Evolutionary conservation across 2,888 invertebrate genomes (phyloP).

Genomic region (Phalangium opilio): DNA sequence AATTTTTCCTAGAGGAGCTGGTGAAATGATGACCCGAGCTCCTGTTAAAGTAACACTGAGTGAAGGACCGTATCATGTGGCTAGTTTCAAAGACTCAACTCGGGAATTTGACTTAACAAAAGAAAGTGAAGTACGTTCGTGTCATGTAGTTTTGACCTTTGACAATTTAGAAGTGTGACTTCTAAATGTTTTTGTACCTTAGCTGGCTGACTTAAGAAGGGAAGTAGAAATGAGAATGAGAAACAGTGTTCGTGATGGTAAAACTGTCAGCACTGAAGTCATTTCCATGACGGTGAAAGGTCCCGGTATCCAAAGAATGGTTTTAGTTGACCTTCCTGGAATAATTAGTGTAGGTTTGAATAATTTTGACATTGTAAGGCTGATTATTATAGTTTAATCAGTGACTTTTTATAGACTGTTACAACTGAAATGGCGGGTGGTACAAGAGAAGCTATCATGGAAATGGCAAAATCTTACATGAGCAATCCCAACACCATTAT

Average conservation of each 20-base stretch:
- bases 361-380: no score
- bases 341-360: conserved; percentile 67
- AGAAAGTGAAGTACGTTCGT: conserved; percentile 54
- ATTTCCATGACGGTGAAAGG: conserved; percentile 97
- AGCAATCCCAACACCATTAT: conserved; percentile 99
- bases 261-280: conserved; percentile 86
- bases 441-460: conserved; percentile 75
- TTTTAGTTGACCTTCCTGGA: conserved; percentile 92
- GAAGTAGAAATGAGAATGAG: conserved; percentile 63
- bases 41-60: conserved; percentile 97
- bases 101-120: conserved; percentile 93
- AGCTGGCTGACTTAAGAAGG: conserved; percentile 65
- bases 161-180: not conserved
- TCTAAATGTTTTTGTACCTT: conserved; percentile 12
- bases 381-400: no score
- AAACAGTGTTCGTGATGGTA: conserved; percentile 78
- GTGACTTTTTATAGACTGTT: conserved; percentile 78
- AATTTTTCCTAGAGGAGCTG: conserved; percentile 94
- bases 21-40: conserved; percentile 97
- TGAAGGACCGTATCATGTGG: conserved; percentile 97
- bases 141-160: no score
- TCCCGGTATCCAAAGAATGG: conserved; percentile 94
- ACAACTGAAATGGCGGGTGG: conserved; percentile 93
- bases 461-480: conserved; percentile 89
- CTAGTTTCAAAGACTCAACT: conserved; percentile 84